A percentile compares a stretch with the other conserved stretches of the same genome.
These are phyloP conservation scores for Aethes cnicana DNA, from an alignment of 2,888 invertebrate species.

Conservation along the genomic window DNA sequence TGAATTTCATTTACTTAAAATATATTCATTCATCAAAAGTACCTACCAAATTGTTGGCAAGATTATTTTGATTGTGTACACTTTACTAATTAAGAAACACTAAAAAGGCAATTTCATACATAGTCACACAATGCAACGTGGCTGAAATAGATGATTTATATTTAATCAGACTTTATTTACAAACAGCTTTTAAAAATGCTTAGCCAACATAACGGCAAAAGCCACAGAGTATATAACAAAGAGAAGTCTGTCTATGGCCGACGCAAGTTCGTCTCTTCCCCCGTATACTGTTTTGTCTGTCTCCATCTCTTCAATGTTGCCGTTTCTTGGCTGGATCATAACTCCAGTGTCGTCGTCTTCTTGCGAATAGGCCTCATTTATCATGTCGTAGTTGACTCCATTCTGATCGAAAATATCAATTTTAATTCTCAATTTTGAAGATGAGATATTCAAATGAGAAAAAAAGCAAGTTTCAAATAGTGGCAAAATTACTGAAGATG, in stretches of 20 bases:
- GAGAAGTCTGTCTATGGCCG: constrained; percentile 59
- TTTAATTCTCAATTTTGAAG: too few species aligned
- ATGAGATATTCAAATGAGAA: too few species aligned
- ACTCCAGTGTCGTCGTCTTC: constrained; percentile 54
- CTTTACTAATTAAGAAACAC: too few species aligned
- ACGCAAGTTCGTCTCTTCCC: constrained; percentile 57
- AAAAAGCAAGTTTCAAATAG: too few species aligned
- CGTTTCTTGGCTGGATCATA: constrained; percentile 41
- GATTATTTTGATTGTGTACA: too few species aligned
- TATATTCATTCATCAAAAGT: neutral
- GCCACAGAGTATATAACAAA: constrained; percentile 59
- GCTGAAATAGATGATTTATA: too few species aligned
- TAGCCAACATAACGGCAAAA: constrained; percentile 55
- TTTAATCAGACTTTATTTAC: neutral
- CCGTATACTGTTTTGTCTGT: constrained; percentile 47
- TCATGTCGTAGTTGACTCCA: constrained; percentile 47
- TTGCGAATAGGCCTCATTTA: constrained; percentile 57
- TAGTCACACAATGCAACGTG: too few species aligned
- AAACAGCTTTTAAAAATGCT: constrained; percentile 50
- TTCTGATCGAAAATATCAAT: too few species aligned
- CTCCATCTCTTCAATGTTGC: constrained; percentile 65
- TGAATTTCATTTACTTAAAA: too few species aligned
- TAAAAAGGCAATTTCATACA: too few species aligned
- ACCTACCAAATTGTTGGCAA: too few species aligned
- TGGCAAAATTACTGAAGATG: too few species aligned